These are phyloP conservation scores for Drosophila subquinaria DNA, from an alignment of 2,888 invertebrate genomes.

Conservation along the genomic window DNA sequence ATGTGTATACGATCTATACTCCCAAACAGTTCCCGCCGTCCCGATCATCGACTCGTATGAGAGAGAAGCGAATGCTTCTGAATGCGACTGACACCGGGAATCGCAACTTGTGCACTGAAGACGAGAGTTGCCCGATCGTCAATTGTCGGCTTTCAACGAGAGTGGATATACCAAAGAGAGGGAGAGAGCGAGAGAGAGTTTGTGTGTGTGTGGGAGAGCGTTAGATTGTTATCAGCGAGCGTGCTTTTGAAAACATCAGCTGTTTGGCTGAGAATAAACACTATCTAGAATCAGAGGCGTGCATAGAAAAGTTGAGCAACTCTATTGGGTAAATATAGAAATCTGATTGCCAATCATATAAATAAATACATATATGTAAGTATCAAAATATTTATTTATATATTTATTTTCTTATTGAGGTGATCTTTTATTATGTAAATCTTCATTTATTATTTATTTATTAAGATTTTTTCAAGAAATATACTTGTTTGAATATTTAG, in stretches of 20 bases:
- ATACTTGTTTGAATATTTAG: too few relatives aligned
- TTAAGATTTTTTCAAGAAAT: neutral
- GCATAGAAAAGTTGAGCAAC: conserved; percentile 38
- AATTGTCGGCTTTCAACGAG: conserved; percentile 22
- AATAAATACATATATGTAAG: neutral
- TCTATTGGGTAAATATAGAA: conserved; percentile 38
- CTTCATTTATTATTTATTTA: neutral
- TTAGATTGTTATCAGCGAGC: conserved; percentile 18
- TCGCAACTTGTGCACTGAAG: conserved; percentile 39
- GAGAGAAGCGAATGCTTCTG: conserved; percentile 28
- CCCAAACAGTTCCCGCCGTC: conserved; percentile 2
- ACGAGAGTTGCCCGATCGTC: conserved; percentile 31
- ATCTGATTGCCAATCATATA: conserved; percentile 11
- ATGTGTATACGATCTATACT: neutral
- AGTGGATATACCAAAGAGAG: conserved; percentile 6
- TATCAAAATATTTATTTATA: neutral
- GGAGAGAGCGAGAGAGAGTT: conserved; percentile 2
- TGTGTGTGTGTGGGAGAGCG: conserved; percentile 6
- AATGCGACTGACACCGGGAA: conserved; percentile 43
- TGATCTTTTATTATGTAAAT: neutral
- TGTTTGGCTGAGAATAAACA: conserved; percentile 16
- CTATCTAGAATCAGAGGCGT: conserved; percentile 39
- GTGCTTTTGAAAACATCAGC: conserved; percentile 17
- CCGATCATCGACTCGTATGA: conserved; percentile 22
- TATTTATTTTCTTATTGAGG: neutral